Evolutionary conservation across 2,113 vertebrate species (phyloP).

Genomic region (Pontoporia blainvillei): DNA sequence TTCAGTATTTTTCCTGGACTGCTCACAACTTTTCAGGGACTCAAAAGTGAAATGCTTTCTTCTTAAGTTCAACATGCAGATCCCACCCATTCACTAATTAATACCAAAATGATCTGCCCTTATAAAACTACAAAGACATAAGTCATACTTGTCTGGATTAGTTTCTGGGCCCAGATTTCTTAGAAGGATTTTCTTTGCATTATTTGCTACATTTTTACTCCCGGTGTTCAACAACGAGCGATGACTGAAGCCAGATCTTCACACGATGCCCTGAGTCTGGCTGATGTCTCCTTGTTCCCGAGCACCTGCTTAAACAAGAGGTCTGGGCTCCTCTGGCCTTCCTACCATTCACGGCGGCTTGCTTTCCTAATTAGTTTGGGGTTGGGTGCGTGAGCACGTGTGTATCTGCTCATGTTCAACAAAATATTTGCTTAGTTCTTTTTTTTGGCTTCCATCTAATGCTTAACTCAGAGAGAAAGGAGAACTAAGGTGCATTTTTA

Average conservation of each 20-base stretch:
- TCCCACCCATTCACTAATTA: constrained; percentile 31
- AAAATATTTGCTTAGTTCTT: background rate
- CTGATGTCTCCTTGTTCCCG: background rate
- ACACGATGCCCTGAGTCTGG: background rate
- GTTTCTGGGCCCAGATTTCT: constrained; percentile 13
- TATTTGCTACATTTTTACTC: constrained; percentile 45
- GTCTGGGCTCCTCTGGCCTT: background rate
- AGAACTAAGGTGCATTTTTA: background rate
- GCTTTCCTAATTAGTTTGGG: background rate
- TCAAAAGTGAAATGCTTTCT: constrained; percentile 16
- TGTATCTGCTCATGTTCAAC: background rate
- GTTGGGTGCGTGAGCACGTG: background rate
- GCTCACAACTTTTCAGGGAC: background rate
- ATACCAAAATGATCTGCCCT: constrained; percentile 9
- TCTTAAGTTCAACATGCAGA: background rate
- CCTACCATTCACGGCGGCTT: background rate
- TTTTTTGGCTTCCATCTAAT: background rate
- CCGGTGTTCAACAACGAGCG: background rate
- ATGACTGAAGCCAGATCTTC: constrained; percentile 41
- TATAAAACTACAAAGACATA: constrained; percentile 1
- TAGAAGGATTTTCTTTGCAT: constrained; percentile 47
- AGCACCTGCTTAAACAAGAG: constrained; percentile 56
- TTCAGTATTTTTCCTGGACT: background rate
- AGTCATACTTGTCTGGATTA: constrained; percentile 43
- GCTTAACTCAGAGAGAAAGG: constrained; percentile 21